Conservation (phyloP, 2,113 vertebrate species). For the Oplegnathus fasciatus region DNA sequence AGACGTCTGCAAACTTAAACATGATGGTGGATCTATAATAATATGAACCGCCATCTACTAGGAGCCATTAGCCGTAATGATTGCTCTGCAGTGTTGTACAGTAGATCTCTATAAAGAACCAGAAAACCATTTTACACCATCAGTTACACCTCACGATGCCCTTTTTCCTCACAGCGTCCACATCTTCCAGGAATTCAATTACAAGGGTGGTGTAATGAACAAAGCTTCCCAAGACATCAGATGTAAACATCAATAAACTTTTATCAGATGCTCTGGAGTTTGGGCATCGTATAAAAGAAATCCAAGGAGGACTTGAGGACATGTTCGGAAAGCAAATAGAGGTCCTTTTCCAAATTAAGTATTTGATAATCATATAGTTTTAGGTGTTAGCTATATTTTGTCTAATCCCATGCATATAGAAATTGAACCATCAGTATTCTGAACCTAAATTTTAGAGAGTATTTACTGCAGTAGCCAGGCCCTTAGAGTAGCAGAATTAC, state of each 20-base stretch:
- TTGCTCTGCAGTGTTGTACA: background rate
- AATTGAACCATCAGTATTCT: background rate
- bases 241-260: conserved; percentile 66
- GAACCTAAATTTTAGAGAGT: background rate
- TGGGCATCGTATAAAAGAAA: conserved; percentile 19
- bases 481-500: background rate
- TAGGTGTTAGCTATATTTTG: background rate
- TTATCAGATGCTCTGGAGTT: conserved; percentile 49
- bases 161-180: conserved; percentile 20
- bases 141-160: conserved; percentile 20
- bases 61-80: background rate
- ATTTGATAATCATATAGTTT: conserved; percentile 26
- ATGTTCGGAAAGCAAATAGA: conserved; percentile 1
- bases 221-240: conserved; percentile 45
- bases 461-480: background rate
- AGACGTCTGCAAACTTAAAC: conserved; percentile 11
- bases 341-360: conserved; percentile 1
- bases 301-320: conserved; percentile 1
- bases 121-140: conserved; percentile 44
- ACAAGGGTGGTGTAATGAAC: conserved; percentile 47
- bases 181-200: conserved; percentile 61
- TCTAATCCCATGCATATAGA: background rate
- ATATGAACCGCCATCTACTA: background rate
- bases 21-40: background rate
- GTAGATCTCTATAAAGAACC: conserved; percentile 9